Percentiles rank a stretch among this genome's conserved stretches.
phyloP scores from a whole-genome alignment of 2,888 invertebrate species.

The Resseliella maxima region DNA sequence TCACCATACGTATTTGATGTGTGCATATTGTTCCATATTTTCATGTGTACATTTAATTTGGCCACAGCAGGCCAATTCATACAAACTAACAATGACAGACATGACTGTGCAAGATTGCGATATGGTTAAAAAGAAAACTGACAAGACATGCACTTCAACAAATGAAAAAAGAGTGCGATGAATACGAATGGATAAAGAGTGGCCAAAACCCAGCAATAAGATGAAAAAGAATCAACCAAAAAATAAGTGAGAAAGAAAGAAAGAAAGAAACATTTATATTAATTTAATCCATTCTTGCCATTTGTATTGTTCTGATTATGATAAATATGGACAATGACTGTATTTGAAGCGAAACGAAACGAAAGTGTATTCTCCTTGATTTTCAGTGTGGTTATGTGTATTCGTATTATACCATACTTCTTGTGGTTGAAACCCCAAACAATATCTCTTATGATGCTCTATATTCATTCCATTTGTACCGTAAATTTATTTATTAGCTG shows the following conservation, averaged over 20 bases:
- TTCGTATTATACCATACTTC: background rate
- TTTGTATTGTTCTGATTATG: conserved; percentile 54
- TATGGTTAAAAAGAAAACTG: background rate
- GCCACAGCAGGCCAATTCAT: conserved; percentile 53
- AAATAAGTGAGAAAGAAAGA: background rate
- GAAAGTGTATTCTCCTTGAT: background rate
- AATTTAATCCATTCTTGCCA: conserved; percentile 54
- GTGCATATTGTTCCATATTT: conserved; percentile 26
- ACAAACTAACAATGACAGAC: conserved; percentile 54
- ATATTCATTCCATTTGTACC: background rate
- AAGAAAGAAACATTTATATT: conserved; percentile 37
- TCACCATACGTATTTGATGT: background rate
- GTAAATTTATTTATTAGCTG: conserved; percentile 45
- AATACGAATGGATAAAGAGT: background rate
- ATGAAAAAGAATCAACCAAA: background rate
- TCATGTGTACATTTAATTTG: conserved; percentile 55
- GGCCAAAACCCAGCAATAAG: background rate
- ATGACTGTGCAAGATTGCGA: conserved; percentile 52
- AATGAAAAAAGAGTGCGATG: background rate
- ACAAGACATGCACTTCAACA: background rate
- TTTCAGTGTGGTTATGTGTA: background rate
- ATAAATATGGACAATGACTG: conserved; percentile 55
- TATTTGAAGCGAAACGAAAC: conserved; percentile 42
- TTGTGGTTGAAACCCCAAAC: background rate
- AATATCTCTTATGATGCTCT: no score